Evolutionary conservation across 2,888 invertebrate species (phyloP).

Genomic region (Agrochola litura): DNA sequence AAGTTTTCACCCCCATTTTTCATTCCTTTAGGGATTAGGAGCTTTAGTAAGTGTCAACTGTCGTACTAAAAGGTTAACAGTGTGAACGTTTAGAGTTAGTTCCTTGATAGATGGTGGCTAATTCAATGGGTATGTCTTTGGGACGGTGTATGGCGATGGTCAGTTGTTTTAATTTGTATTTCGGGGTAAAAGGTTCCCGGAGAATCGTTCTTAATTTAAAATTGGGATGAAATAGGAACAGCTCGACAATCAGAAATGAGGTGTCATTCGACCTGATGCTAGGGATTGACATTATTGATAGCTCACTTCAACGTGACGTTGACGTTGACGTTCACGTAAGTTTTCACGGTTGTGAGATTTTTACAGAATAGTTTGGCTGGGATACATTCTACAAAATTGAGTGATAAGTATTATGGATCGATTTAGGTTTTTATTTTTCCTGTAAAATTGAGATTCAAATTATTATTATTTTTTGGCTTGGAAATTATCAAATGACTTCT

Average conservation of each 20-base stretch:
- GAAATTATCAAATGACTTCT: no score
- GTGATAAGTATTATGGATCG: no score
- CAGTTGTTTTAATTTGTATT: conserved; percentile 17
- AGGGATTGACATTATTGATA: neutral
- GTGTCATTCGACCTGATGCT: neutral
- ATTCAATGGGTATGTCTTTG: conserved; percentile 14
- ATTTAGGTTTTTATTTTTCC: no score
- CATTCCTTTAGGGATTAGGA: conserved; percentile 76
- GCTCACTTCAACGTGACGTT: neutral
- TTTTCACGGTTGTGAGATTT: neutral
- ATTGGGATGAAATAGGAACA: neutral
- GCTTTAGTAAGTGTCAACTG: conserved; percentile 68
- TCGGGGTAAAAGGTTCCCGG: neutral
- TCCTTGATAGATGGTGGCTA: conserved; percentile 43
- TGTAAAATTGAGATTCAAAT: no score
- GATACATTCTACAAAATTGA: no score
- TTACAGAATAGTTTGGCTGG: neutral
- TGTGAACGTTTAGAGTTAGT: conserved; percentile 46
- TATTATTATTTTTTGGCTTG: no score
- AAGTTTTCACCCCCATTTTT: conserved; percentile 79
- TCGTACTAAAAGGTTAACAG: conserved; percentile 68
- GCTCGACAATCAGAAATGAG: neutral
- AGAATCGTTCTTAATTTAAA: neutral
- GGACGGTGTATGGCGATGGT: neutral
- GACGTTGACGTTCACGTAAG: no score